phyloP scores from a whole-genome alignment of 1,140 invertebrate genomes.

The Magallana gigas region DNA sequence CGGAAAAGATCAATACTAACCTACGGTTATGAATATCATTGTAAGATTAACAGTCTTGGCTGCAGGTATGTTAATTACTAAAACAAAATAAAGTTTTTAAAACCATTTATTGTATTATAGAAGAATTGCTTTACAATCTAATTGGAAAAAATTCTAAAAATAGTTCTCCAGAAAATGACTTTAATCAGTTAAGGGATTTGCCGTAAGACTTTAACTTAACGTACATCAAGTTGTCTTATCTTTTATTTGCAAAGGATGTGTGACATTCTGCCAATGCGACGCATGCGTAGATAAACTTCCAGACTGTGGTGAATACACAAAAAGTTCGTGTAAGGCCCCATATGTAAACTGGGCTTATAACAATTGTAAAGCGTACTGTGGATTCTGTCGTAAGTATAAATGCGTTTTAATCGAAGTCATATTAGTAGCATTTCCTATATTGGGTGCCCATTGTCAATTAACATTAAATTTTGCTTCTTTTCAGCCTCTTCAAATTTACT shows the following conservation, averaged over 20 bases:
- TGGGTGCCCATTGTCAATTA: not conserved
- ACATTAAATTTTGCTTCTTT: not conserved
- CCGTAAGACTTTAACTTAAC: no score
- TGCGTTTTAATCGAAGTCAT: not conserved
- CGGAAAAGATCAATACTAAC: no score
- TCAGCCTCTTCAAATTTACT: not conserved
- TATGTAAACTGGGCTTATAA: not conserved
- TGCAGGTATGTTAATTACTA: no score
- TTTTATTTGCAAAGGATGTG: not conserved
- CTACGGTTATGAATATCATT: no score
- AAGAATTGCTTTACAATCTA: no score
- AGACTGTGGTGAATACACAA: not conserved
- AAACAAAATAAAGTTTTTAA: no score
- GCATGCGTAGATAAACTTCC: conserved; percentile 7
- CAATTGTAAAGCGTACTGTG: not conserved
- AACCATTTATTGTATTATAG: no score
- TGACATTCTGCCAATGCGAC: not conserved
- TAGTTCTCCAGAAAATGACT: no score
- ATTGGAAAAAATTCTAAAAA: no score
- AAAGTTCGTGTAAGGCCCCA: not conserved
- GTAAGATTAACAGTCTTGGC: no score
- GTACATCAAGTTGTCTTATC: no score
- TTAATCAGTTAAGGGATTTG: no score
- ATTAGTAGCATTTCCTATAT: not conserved
- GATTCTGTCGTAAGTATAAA: not conserved